Evolutionary conservation across 1,140 invertebrate genomes (phyloP), one percentile per base, ranked within the genome.

Genomic region (Calycopis cecrops): DNA sequence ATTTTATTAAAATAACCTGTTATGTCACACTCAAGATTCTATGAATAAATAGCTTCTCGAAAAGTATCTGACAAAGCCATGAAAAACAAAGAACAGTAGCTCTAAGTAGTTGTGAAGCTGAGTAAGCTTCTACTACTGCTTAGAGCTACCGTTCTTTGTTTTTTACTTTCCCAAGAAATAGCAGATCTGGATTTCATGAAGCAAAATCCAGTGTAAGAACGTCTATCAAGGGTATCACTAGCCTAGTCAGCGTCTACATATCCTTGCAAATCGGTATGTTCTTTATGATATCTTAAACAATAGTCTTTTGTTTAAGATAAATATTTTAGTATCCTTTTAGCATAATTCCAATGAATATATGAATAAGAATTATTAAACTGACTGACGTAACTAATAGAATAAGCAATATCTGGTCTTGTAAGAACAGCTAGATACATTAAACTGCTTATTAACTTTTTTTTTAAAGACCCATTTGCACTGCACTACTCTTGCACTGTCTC

Each of bases 321-420:
- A n/a, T 40, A 40, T 14, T 40, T 40, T 16, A 14, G 4, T 28
- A 52, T 9, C 21, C 47, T 40, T 49, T 59, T 54, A 53, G 44
- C 47, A 53, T 62, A 48, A 59, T 40, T 14, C 3, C n/a, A 40
- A 40, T 12, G 11, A 40, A 2, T 40, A 12, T 8, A 1, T 12
- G 8, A 10, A 40, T 40, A 40, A 14, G 9, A 40, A 40, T 40
- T 40, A 40, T 40, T 40, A 40, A 40, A 60, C 38, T 67, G 60
- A 40, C 16, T 35, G 7, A 79, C 52, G 38, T 62, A 67, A 56
- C 71, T 77, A 0, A 89, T 79, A 34, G 80, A 63, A 67, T 69
- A 89, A 3, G 80, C 55, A 37, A 90, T 83, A 68, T 90, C 88
- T 35, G 87, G 87, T 52, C 88, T 62, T 4, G 85, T 87, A 1